Evolutionary conservation across 2,888 invertebrate species (phyloP), one percentile per base, ranked within the genome.

Genomic region (Seira ritae): DNA sequence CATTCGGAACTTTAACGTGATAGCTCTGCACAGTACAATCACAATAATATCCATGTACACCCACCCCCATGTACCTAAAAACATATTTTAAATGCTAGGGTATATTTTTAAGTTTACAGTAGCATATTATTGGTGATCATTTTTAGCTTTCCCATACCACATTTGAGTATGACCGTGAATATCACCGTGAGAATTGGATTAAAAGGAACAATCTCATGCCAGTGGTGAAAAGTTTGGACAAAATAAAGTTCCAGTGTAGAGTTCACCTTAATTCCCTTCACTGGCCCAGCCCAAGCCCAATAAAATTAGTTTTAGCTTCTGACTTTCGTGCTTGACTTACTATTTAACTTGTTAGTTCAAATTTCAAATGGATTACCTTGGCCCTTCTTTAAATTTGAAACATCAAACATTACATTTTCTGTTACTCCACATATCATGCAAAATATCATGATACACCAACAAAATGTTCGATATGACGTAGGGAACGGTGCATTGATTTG

Each of bases 21-120:
- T 66, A 4, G 74, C 74, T 19, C 66, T 62, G 12, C 42, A 66
- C 15, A 74, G 12, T 2, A 74, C 74, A 15, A 74, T 74, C 15
- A 15, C 66, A 10, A 74, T 46, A 46, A 74, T 46, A 46, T 74
- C 74, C 74, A 74, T 74, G 46, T 55, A 79, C 0, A 79, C 79
- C 72, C 79, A 79, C 0, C 72, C 79, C 72, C 66, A 79, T 0
- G 79, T 72, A 6, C 72, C 79, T 31, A 31, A 31, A 31, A n/a
- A n/a, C n/a, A n/a, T n/a, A n/a, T n/a, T n/a, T n/a, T n/a, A n/a
- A n/a, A n/a, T n/a, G n/a, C n/a, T n/a, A n/a, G n/a, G n/a, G n/a
- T n/a, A n/a, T n/a, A n/a, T n/a, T n/a, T n/a, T n/a, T n/a, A n/a
- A n/a, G n/a, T n/a, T n/a, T n/a, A n/a, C n/a, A n/a, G n/a, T n/a